Conservation (phyloP, 2,888 invertebrate species). For the Oligia latruncula region DNA sequence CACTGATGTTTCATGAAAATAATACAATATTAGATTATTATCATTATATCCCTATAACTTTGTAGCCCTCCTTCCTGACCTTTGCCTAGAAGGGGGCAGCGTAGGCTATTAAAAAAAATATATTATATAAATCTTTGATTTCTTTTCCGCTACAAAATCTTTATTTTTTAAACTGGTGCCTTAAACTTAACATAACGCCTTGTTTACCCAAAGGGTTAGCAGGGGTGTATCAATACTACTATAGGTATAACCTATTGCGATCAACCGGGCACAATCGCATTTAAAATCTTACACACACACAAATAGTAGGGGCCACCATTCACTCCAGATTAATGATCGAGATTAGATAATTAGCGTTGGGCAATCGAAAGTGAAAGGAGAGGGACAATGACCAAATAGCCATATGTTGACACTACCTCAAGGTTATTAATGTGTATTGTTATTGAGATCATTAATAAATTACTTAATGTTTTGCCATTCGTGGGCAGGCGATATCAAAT, state of each 20-base stretch:
- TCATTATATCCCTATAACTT: too few relatives aligned
- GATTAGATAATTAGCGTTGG: slow-evolving; percentile 81
- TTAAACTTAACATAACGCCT: not conserved
- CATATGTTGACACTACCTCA: slow-evolving; percentile 69
- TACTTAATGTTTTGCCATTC: slow-evolving; percentile 30
- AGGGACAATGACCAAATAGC: slow-evolving; percentile 72
- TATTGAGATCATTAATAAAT: slow-evolving; percentile 48
- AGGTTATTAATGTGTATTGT: slow-evolving; percentile 59
- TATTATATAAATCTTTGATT: not conserved
- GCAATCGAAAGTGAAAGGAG: slow-evolving; percentile 81
- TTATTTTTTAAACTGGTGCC: not conserved
- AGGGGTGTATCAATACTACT: too few relatives aligned
- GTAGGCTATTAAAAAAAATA: too few relatives aligned
- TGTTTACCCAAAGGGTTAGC: not conserved
- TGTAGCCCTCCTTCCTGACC: too few relatives aligned
- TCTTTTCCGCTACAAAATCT: not conserved
- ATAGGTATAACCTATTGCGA: not conserved
- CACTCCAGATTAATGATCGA: slow-evolving; percentile 78
- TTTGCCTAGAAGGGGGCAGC: too few relatives aligned
- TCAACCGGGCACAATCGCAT: not conserved
- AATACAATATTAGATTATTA: too few relatives aligned
- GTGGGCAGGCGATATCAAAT: not conserved
- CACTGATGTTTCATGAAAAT: too few relatives aligned
- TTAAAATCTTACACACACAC: slow-evolving; percentile 1
- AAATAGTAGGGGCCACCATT: slow-evolving; percentile 63